Conservation (phyloP, 2,888 invertebrate genomes). For the Oscheius sp. region DNA sequence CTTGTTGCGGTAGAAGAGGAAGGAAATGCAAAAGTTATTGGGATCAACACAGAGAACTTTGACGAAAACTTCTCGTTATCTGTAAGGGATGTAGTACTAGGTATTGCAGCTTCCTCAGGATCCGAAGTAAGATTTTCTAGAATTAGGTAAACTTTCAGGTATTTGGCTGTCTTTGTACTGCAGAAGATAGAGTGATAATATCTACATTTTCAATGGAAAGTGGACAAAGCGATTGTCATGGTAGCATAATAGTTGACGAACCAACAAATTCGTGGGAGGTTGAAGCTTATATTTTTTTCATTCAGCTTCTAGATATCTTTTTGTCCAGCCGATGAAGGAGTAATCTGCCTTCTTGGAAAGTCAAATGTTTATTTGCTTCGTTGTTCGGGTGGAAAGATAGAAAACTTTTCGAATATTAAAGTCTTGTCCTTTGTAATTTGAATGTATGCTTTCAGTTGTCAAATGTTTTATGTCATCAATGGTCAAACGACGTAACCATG, state of each 20-base stretch:
- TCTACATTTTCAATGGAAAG: slow-evolving; percentile 40
- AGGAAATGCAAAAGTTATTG: slow-evolving; percentile 37
- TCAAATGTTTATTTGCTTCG: slow-evolving; percentile 50
- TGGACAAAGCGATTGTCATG: slow-evolving; percentile 37
- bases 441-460: slow-evolving; percentile 30
- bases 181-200: slow-evolving; percentile 37
- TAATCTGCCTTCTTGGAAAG: slow-evolving; percentile 54
- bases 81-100: slow-evolving; percentile 24
- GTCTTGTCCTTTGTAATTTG: slow-evolving; percentile 9
- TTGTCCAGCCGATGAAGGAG: slow-evolving; percentile 63
- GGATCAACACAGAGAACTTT: slow-evolving; percentile 30
- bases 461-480: slow-evolving; percentile 56
- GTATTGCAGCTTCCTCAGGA: slow-evolving; percentile 40
- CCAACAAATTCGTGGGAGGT: slow-evolving; percentile 39
- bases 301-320: slow-evolving; percentile 43
- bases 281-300: background rate
- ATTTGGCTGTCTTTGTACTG: slow-evolving; percentile 34
- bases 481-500: slow-evolving; percentile 64
- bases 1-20: slow-evolving; percentile 39
- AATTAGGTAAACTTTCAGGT: slow-evolving; percentile 28
- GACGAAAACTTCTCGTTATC: slow-evolving; percentile 35
- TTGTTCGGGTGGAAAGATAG: slow-evolving; percentile 46
- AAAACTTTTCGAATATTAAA: slow-evolving; percentile 58
- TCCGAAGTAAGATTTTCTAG: slow-evolving; percentile 33
- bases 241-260: slow-evolving; percentile 35